Evolutionary conservation across 2,888 invertebrate species (phyloP), one percentile per base, ranked within the genome.

Genomic region (Ephialtes manifestator): DNA sequence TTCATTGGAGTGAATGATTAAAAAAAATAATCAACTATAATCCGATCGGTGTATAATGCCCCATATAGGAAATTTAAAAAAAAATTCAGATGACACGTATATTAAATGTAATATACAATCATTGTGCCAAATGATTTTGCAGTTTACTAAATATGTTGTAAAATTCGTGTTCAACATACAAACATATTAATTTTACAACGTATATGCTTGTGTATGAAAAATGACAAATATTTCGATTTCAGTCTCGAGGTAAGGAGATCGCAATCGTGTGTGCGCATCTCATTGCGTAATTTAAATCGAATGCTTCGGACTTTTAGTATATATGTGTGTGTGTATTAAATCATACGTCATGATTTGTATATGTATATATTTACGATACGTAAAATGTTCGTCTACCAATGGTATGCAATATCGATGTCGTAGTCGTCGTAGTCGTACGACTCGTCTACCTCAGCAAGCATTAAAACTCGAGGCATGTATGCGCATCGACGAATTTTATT

Each of bases 391-490:
- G 13, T 28, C 51, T 24, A 28, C 58, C 53, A 58, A 55, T n/a
- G 31, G 58, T 48, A 51, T 39, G 46, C 48, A 48, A 65, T 76
- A 53, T 71, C 60, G 13, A 80, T 5, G 63, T 8, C 15, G 20
- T 55, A 43, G 31, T 55, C 7, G 39, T 67, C 46, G 67, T 11
- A 4, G 35, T 28, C 53, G 11, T 24, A 65, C 65, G 65, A 63
- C 35, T 18, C 20, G 7, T 18, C 39, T 39, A 8, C n/a, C 43
- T 65, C 39, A 20, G 18, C 35, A n/a, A 20, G 10, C 65, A 77
- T 84, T 84, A 20, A 72, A 60, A 84, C 48, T 60, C 81, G 31
- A 10, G 60, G 39, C 81, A 67, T 76, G 84, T 46, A 48, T 58
- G 28, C 48, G 18, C 68, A 31, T 35, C 51, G 58, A 74, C 60